Base-by-base conservation (phyloP, 2,113 vertebrate species). In the Anolis sagrei region DNA sequence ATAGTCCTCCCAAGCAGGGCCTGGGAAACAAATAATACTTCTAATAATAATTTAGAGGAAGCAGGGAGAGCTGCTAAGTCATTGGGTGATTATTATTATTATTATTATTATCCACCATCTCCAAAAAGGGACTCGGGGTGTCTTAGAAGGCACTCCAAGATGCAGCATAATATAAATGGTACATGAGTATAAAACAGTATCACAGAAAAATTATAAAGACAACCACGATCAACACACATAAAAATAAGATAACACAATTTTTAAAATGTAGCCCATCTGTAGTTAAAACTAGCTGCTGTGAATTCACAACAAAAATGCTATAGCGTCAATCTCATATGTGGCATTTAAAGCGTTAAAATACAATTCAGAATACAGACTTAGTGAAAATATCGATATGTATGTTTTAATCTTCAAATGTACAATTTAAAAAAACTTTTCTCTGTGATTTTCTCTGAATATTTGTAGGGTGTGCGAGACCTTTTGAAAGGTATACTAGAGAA, bases 401-500 rank as follows among this genome's bases (percentile, higher is more conserved):
- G 27, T 7, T 11, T 68, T 14, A 13, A 68, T 68, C 64, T 68
- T 68, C 23, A 2, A 3, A 61, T 78, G 5, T n/a, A 27, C 32
- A 61, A 36, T 78, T 72, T 10, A 39, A 7, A 1, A n/a, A 32
- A 82, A 29, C 0, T n/a, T n/a, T 62, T 74, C 10, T 39, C 32
- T 62, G 0, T 73, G 69, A 86, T 91, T 79, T 36, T 62, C 2
- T 61, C 7, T 87, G 32, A 83, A 74, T 90, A 80, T 0, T 79
- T 87, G 89, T 86, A 99, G 99, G 99, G 98, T 70, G 98, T 99
- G 70, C 97, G 99, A 0, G 99, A 99, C 94, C 95, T 99, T 1
- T 94, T 99, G 89, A 99, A 99, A 95, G 97, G 97, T 32, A 96
- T 99, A 86, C 93, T 99, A 92, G 99, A 99, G 93, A 99, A 99